phyloP scores from a whole-genome alignment of 2,113 vertebrate species.

The Oophaga pumilio region DNA sequence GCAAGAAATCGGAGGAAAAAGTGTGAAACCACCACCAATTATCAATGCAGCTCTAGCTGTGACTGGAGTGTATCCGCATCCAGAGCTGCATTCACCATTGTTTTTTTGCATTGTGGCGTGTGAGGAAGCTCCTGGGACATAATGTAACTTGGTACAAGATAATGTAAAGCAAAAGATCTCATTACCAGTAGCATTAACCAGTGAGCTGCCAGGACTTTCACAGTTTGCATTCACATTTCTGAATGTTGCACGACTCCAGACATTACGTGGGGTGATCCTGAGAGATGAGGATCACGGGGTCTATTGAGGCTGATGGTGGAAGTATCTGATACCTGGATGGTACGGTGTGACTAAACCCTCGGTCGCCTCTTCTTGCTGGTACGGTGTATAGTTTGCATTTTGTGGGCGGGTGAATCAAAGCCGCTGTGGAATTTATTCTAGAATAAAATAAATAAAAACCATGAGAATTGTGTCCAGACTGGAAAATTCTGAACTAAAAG shows the following conservation, averaged over 20 bases:
- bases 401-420: conserved; percentile 12
- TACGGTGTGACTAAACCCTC: neutral
- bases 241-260: neutral
- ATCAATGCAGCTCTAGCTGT: neutral
- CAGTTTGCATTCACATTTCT: neutral
- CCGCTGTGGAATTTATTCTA: conserved; percentile 12
- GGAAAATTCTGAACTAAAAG: too few species aligned
- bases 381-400: conserved; percentile 10
- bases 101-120: too few species aligned
- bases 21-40: neutral
- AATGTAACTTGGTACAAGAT: too few species aligned
- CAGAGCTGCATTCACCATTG: too few species aligned
- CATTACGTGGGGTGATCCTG: too few species aligned
- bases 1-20: neutral
- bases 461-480: conserved; percentile 24
- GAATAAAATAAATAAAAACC: neutral
- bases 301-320: neutral
- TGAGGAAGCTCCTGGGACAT: too few species aligned
- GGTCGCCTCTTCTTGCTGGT: neutral
- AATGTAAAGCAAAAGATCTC: too few species aligned
- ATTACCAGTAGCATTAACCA: neutral
- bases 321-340: neutral
- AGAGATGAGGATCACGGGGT: neutral
- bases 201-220: neutral
- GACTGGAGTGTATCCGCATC: neutral